Evolutionary conservation across 1,140 invertebrate species (phyloP).

Genomic region (Agraylea sexmaculata): DNA sequence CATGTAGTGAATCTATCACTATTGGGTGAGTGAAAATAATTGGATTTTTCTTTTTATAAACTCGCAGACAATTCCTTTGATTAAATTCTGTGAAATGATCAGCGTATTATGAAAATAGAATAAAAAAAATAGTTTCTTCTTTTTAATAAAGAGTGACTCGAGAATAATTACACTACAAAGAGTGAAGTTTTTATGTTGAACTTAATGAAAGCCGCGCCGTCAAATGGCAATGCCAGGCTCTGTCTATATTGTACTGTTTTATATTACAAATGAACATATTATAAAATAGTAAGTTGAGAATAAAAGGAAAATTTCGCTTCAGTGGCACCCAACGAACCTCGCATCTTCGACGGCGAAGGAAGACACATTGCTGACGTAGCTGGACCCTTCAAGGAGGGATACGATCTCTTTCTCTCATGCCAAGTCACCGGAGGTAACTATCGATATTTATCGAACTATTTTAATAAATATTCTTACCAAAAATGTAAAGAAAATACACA

Average conservation of each 20-base stretch:
- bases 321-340: slow-evolving; percentile 66
- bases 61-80: too few relatives aligned
- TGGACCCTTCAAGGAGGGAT: slow-evolving; percentile 73
- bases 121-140: slow-evolving; percentile 4
- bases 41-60: slow-evolving; percentile 3
- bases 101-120: slow-evolving; percentile 4
- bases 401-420: slow-evolving; percentile 66
- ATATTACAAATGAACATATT: too few relatives aligned
- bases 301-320: too few relatives aligned
- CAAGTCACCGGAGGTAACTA: slow-evolving; percentile 71
- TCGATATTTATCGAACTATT: background rate
- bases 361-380: slow-evolving; percentile 59
- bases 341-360: slow-evolving; percentile 71
- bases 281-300: too few relatives aligned
- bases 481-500: slow-evolving; percentile 7
- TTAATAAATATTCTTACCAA: background rate
- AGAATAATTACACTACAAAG: background rate
- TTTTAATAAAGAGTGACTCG: background rate
- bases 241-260: too few relatives aligned
- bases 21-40: slow-evolving; percentile 54
- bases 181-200: too few relatives aligned
- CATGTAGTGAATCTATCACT: slow-evolving; percentile 73
- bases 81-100: background rate
- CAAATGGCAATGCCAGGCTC: too few relatives aligned
- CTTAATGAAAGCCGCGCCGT: too few relatives aligned